Percentiles rank a stretch among this genome's conserved stretches.
Evolutionary conservation across 2,113 vertebrate genomes (phyloP).

Genomic region (Cygnus atratus): DNA sequence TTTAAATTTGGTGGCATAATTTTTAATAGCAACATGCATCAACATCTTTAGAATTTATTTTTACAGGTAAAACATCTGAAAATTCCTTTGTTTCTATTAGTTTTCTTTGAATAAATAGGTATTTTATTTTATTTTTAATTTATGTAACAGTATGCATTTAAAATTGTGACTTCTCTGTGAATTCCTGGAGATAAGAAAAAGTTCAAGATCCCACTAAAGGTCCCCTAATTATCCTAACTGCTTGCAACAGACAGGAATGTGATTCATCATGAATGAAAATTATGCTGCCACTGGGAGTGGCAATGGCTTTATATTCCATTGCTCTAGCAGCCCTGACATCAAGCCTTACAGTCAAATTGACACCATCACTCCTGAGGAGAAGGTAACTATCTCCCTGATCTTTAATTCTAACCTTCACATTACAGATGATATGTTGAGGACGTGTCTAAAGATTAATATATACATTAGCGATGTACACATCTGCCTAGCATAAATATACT

Average conservation of each 20-base stretch:
- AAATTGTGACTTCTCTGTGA: neutral
- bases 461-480: neutral
- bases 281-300: conserved; percentile 54
- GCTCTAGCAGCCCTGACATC: neutral
- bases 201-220: neutral
- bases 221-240: neutral
- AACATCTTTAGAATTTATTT: neutral
- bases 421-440: neutral
- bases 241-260: conserved; percentile 22
- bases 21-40: neutral
- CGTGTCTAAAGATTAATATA: neutral
- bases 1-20: neutral
- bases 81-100: neutral
- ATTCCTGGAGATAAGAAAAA: neutral
- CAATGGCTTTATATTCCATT: conserved; percentile 55
- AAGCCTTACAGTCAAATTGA: neutral
- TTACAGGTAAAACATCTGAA: neutral
- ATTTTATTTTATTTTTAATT: neutral
- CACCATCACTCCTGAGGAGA: neutral
- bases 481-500: neutral
- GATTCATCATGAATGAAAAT: conserved; percentile 45
- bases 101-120: neutral
- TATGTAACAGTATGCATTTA: neutral
- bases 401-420: neutral
- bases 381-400: conserved; percentile 22